Base-by-base conservation (phyloP, 1,140 invertebrate species). In the Lepidurus apus region DNA sequence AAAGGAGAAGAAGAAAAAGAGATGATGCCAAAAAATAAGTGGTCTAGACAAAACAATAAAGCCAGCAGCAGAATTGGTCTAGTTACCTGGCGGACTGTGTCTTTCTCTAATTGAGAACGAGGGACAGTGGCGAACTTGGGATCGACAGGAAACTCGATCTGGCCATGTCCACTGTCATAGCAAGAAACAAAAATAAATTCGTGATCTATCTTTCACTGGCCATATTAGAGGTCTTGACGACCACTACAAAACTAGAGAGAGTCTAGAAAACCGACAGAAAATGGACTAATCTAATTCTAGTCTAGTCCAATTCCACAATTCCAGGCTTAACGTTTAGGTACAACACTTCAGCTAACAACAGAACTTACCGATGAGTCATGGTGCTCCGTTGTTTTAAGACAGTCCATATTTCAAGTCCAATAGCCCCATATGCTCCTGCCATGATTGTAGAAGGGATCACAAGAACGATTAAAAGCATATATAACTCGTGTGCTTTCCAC, bases 361-460 rank as follows among this genome's bases (percentile, higher is more conserved):
- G 10, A 24, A 84, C 85, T 79, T 87, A 84, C 77, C 86, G 85
- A 10, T 86, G 87, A 42, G 88, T 89, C 88, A 89, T 89, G n/a
- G 87, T 83, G 74, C 85, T 85, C 79, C 88, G 82, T 43, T 85
- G 83, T 80, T 88, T 85, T 86, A 88, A 88, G 6, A 89, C 88
- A 47, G 85, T 86, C 87, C 90, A 91, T 45, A 92, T 87, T 83
- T 91, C 90, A 83, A 87, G 87, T 82, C 90, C 91, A 80, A 92
- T 92, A 79, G 87, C 85, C 6, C 86, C 85, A 81, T 92, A 92
- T 74, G 91, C 89, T 79, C 88, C 88, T 4, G 85, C 87, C 91
- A 92, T 92, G 45, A 92, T 87, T 34, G 83, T 82, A 4, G 90
- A 85, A 0, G 91, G 91, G 1, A 90, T 81, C 0, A 91, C 82